These are phyloP conservation scores for Latrodectus geometricus DNA, from an alignment of 1,140 invertebrate species.

Conservation along the genomic window DNA sequence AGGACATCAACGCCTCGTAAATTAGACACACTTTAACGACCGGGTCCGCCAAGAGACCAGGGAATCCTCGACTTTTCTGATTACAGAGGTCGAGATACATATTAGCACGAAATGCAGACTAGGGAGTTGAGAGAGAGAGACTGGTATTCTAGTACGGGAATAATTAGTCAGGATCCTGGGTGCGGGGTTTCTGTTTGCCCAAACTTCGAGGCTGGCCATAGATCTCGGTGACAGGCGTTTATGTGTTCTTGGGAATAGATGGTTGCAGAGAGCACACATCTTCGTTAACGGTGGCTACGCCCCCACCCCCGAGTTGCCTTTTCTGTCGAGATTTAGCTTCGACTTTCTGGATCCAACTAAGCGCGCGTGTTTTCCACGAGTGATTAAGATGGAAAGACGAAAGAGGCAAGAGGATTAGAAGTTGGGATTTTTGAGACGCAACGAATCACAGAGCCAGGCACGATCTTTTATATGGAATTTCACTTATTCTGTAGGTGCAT, in stretches of 20 bases:
- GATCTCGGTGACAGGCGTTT: constrained; percentile 36
- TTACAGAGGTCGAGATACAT: constrained; percentile 40
- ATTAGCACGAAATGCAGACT: constrained; percentile 3
- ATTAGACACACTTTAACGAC: constrained; percentile 34
- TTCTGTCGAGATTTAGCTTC: background rate
- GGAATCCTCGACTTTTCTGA: constrained; percentile 18
- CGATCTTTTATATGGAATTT: too few relatives aligned
- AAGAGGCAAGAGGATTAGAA: too few relatives aligned
- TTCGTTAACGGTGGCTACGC: background rate
- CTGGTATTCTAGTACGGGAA: background rate
- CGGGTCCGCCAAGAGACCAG: background rate
- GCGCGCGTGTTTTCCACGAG: too few relatives aligned
- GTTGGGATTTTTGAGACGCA: too few relatives aligned
- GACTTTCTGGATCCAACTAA: too few relatives aligned
- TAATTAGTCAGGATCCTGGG: constrained; percentile 32
- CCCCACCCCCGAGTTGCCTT: background rate
- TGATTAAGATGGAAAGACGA: too few relatives aligned
- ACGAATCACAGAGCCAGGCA: too few relatives aligned
- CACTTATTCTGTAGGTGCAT: too few relatives aligned
- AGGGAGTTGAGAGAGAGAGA: background rate
- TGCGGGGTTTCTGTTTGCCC: background rate
- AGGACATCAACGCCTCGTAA: constrained; percentile 16
- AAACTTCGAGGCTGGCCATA: constrained; percentile 6
- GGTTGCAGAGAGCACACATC: background rate
- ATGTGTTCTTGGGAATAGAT: constrained; percentile 26